These are phyloP conservation scores for Dolichotis patagonum DNA, from an alignment of 2,113 vertebrate species.

Conservation along the genomic window DNA sequence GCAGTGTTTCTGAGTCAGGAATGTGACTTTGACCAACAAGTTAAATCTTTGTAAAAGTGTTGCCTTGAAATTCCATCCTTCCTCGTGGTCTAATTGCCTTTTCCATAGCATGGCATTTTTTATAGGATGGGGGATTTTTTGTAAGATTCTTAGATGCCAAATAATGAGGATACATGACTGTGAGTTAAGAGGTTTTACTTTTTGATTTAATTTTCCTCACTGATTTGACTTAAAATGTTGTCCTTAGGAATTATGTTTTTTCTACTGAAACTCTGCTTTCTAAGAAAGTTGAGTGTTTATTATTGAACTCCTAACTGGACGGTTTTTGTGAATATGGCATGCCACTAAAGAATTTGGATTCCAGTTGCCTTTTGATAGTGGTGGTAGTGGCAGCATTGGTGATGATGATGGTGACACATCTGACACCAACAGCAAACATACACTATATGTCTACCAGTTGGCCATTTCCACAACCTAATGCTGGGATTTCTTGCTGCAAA, in stretches of 20 bases:
- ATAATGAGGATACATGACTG: background rate
- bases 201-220: background rate
- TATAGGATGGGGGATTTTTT: conserved; percentile 24
- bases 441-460: background rate
- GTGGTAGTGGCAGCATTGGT: background rate
- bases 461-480: background rate
- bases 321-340: background rate
- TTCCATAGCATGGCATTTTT: background rate
- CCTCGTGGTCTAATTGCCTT: background rate
- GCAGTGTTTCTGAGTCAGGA: background rate
- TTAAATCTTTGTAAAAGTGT: background rate
- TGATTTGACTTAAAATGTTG: conserved; percentile 14
- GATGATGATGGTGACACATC: background rate
- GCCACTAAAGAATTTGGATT: background rate
- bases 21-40: background rate
- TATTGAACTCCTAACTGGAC: background rate
- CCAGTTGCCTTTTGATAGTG: background rate
- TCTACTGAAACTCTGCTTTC: conserved; percentile 9
- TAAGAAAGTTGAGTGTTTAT: background rate
- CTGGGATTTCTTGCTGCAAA: background rate
- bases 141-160: conserved; percentile 28
- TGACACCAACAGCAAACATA: background rate
- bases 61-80: background rate
- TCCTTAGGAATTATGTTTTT: background rate
- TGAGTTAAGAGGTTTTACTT: background rate